Conservation (phyloP, 2,113 vertebrate species). For the Micronisus gabar region DNA sequence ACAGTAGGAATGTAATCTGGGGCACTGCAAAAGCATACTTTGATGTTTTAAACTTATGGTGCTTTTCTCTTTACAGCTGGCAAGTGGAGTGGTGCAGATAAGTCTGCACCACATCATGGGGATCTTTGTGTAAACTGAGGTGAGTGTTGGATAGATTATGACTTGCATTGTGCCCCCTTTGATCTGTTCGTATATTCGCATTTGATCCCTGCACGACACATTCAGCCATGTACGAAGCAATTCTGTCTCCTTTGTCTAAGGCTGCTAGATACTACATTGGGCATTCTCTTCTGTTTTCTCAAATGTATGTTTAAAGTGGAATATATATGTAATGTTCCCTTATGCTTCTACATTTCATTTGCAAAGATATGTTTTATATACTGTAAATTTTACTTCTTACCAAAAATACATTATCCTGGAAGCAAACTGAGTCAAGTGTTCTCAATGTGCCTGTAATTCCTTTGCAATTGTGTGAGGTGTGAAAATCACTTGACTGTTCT, state of each 20-base stretch:
- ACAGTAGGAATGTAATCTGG: not conserved
- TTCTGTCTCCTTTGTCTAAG: not conserved
- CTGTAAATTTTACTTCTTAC: not conserved
- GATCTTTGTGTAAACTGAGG: conserved; percentile 38
- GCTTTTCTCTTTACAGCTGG: conserved; percentile 28
- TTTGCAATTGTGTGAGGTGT: conserved; percentile 44
- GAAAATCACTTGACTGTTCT: conserved; percentile 46
- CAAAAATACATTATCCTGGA: conserved; percentile 3
- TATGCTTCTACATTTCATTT: not conserved
- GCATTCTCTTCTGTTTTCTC: not conserved
- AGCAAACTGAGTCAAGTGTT: conserved; percentile 20
- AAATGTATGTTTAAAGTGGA: not conserved
- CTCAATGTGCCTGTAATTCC: conserved; percentile 14
- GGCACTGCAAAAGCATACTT: not conserved
- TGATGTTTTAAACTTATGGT: conserved; percentile 7
- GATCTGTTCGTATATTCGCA: not conserved
- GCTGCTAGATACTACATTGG: conserved; percentile 19
- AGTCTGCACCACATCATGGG: conserved; percentile 60
- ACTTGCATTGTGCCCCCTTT: not conserved
- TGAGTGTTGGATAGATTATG: conserved; percentile 46
- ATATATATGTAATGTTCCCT: not conserved
- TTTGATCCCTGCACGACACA: conserved; percentile 16
- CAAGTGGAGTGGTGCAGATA: conserved; percentile 8
- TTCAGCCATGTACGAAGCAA: not conserved
- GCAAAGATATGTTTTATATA: not conserved